Conservation (phyloP, 2,888 invertebrate genomes). For the Aleiodes alternator region DNA sequence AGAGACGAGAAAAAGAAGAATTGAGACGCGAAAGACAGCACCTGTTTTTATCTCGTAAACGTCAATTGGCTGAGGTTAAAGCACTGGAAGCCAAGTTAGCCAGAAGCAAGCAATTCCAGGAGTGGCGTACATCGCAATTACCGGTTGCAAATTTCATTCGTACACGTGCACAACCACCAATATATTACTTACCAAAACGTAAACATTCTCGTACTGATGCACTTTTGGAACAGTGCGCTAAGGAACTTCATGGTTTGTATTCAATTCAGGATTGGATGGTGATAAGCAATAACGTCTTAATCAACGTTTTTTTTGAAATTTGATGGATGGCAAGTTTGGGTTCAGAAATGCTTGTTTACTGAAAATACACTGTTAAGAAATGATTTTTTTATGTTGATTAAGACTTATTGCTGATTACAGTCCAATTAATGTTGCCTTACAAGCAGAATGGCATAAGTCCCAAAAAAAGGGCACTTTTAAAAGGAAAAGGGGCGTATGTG, state of each 20-base stretch:
- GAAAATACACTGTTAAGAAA: no score
- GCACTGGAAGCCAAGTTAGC: slow-evolving; percentile 93
- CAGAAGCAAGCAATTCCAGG: slow-evolving; percentile 90
- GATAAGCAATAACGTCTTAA: no score
- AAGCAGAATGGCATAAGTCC: no score
- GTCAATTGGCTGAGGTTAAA: slow-evolving; percentile 92
- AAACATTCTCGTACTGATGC: slow-evolving; percentile 77
- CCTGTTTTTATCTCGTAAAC: slow-evolving; percentile 89
- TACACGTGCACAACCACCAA: slow-evolving; percentile 89
- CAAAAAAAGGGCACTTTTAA: no score
- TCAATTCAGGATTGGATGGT: not conserved
- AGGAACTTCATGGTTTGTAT: slow-evolving; percentile 68
- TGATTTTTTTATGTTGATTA: no score
- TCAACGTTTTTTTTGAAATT: no score
- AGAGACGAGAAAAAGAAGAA: slow-evolving; percentile 90
- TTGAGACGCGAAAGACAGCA: slow-evolving; percentile 89
- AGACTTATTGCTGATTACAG: no score
- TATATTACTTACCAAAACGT: slow-evolving; percentile 92
- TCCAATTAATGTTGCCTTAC: no score
- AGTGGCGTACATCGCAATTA: slow-evolving; percentile 89
- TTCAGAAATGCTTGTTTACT: no score
- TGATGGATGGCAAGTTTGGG: no score
- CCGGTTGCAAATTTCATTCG: slow-evolving; percentile 89
- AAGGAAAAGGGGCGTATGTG: no score
- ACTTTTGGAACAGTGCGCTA: slow-evolving; percentile 68